Evolutionary conservation across 1,140 invertebrate species (phyloP).

Genomic region (Paracyclopina nana): DNA sequence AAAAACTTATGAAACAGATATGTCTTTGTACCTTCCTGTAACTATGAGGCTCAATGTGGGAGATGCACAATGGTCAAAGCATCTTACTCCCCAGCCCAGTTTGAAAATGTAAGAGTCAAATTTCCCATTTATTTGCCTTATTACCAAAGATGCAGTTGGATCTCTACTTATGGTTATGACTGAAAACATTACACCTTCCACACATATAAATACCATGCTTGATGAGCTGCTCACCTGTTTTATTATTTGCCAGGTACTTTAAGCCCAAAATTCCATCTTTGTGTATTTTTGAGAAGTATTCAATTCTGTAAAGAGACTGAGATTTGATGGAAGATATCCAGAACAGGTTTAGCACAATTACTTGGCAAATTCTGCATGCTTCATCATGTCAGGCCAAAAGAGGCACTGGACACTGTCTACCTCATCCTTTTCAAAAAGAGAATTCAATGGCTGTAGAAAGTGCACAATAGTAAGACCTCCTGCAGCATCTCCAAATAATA

Average conservation of each 20-base stretch:
- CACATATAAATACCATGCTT: neutral
- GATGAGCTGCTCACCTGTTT: neutral
- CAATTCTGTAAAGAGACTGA: neutral
- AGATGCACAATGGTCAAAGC: neutral
- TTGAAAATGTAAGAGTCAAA: conserved; percentile 8
- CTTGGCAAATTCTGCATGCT: neutral
- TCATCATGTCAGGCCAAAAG: conserved; percentile 12
- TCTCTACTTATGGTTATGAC: conserved; percentile 7
- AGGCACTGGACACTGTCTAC: conserved; percentile 11
- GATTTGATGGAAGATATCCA: neutral
- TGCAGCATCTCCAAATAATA: conserved; percentile 14
- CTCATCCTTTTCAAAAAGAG: conserved; percentile 15
- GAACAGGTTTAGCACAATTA: neutral
- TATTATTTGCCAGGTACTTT: neutral
- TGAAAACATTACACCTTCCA: too few relatives aligned
- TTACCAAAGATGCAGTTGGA: conserved; percentile 1
- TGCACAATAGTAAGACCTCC: conserved; percentile 8
- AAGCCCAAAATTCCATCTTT: neutral
- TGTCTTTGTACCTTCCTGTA: too few relatives aligned
- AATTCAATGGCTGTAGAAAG: conserved; percentile 11
- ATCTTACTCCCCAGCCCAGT: conserved; percentile 3
- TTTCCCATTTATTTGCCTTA: neutral
- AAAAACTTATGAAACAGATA: too few relatives aligned
- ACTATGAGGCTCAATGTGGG: neutral
- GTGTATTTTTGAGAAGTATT: neutral